phyloP scores from a whole-genome alignment of 2,888 invertebrate genomes.

The Platynereis dumerilii region DNA sequence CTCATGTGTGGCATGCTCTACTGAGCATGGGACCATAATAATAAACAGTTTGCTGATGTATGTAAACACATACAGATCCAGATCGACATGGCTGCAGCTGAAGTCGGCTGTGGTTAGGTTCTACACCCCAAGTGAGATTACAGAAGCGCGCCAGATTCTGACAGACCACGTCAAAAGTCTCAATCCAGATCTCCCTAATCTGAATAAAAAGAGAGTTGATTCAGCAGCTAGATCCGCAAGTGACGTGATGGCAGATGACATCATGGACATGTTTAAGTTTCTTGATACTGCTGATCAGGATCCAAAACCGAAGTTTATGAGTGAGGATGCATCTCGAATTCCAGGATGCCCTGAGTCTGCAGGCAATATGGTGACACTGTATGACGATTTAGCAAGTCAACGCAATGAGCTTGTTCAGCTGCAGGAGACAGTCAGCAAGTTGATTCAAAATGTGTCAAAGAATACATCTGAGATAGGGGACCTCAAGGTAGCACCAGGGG shows the following conservation, averaged over 20 bases:
- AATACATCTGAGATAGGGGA: neutral
- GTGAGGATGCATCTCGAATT: neutral
- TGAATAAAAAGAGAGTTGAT: neutral
- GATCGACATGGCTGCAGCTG: neutral
- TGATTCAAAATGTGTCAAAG: neutral
- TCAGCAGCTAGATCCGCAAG: neutral
- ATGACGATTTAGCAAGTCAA: neutral
- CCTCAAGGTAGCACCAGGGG: too few relatives aligned
- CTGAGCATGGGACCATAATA: too few relatives aligned
- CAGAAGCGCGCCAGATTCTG: neutral
- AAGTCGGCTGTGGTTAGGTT: neutral
- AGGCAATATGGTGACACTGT: neutral
- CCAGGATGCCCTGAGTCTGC: neutral
- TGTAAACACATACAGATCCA: neutral
- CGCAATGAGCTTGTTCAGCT: neutral
- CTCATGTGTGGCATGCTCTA: too few relatives aligned
- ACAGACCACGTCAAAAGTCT: neutral
- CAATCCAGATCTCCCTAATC: neutral
- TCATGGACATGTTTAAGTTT: neutral
- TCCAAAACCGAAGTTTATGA: neutral
- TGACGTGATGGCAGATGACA: neutral
- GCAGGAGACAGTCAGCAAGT: neutral
- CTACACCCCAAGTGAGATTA: neutral
- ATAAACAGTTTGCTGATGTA: too few relatives aligned
- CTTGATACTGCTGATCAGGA: neutral